Conservation (phyloP, 2,797 vertebrate species). For the Melanotaenia boesemani region DNA sequence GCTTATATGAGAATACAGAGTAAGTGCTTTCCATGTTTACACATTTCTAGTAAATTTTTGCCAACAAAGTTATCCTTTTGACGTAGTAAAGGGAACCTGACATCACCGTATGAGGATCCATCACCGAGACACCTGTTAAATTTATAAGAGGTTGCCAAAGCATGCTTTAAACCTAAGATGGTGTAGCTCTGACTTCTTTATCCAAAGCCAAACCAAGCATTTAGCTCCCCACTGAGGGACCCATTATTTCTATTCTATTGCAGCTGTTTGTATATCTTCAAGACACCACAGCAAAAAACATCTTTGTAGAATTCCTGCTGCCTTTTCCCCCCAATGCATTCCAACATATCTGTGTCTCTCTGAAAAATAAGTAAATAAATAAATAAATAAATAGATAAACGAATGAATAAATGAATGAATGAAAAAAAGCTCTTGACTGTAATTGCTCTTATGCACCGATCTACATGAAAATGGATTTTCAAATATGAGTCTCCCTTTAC, state of each 20-base stretch:
- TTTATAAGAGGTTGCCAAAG: constrained; percentile 31
- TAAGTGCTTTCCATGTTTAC: constrained; percentile 46
- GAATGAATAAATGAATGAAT: no score
- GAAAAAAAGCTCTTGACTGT: constrained; percentile 59
- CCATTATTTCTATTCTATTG: constrained; percentile 40
- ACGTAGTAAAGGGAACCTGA: constrained; percentile 25
- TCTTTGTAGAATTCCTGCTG: constrained; percentile 58
- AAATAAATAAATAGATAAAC: no score
- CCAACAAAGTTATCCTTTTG: constrained; percentile 46
- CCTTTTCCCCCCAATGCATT: constrained; percentile 64
- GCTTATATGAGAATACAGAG: constrained; percentile 59
- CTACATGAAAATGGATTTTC: constrained; percentile 82
- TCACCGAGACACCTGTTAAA: constrained; percentile 52
- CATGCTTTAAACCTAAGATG: constrained; percentile 11
- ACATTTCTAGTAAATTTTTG: constrained; percentile 50
- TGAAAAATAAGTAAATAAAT: constrained; percentile 36
- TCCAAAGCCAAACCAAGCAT: constrained; percentile 52
- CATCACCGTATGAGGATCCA: constrained; percentile 31
- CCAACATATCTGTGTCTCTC: constrained; percentile 58
- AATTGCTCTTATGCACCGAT: constrained; percentile 79
- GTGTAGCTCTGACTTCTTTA: constrained; percentile 43
- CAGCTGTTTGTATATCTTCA: constrained; percentile 56
- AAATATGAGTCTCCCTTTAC: constrained; percentile 70
- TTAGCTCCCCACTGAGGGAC: constrained; percentile 36
- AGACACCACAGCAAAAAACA: constrained; percentile 48